These are phyloP conservation scores for Drosophila nigrodunni DNA, from an alignment of 1,140 invertebrate species.

Conservation along the genomic window DNA sequence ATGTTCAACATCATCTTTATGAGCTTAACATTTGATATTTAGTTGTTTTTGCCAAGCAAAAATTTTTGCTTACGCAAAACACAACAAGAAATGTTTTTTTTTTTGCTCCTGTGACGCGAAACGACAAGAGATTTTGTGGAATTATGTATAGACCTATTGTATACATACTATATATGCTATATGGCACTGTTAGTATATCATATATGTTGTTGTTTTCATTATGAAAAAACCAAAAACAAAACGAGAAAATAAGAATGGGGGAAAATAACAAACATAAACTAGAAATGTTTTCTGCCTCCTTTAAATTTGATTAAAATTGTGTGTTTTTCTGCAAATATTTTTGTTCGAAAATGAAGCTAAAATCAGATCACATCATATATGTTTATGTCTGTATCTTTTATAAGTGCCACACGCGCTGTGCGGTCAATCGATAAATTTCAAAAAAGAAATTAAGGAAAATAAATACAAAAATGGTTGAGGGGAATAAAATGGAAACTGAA, in stretches of 20 bases:
- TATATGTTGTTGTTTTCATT: constrained; percentile 38
- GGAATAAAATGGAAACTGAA: constrained; percentile 1
- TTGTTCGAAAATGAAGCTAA: constrained; percentile 27
- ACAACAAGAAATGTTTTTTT: constrained; percentile 47
- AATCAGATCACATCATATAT: constrained; percentile 31
- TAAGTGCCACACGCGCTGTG: constrained; percentile 55
- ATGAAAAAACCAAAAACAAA: not conserved
- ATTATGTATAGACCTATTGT: constrained; percentile 19
- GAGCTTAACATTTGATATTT: constrained; percentile 74
- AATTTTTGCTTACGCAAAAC: constrained; percentile 73
- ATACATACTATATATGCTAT: constrained; percentile 17
- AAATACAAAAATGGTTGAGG: not conserved
- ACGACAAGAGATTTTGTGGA: constrained; percentile 31
- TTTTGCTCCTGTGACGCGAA: constrained; percentile 58
- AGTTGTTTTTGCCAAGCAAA: constrained; percentile 67
- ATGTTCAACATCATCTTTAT: constrained; percentile 48
- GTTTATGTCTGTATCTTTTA: constrained; percentile 23
- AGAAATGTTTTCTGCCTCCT: constrained; percentile 15
- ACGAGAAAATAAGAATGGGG: not conserved
- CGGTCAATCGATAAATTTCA: constrained; percentile 33
- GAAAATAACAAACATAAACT: constrained; percentile 11
- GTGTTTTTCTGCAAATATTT: constrained; percentile 5
- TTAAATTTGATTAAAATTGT: constrained; percentile 34
- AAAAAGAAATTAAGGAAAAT: not conserved
- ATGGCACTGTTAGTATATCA: not conserved